Evolutionary conservation across 2,888 invertebrate genomes (phyloP).

Genomic region (Microplitis manilae): DNA sequence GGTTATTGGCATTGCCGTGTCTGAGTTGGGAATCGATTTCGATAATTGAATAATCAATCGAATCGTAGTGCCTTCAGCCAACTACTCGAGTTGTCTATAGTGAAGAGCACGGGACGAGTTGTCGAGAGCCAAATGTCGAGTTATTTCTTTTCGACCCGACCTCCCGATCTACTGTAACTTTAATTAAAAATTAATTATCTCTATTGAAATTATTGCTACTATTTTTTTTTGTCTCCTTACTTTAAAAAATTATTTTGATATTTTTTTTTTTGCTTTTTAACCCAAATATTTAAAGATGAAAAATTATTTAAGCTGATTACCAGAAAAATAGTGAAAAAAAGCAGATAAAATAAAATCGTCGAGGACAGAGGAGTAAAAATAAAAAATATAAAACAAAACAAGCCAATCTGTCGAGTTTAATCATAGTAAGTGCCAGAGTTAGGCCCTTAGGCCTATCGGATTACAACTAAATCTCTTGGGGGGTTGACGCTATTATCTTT

Average conservation of each 20-base stretch:
- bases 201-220: background rate
- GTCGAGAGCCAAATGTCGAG: slow-evolving; percentile 46
- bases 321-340: background rate
- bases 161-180: slow-evolving; percentile 48
- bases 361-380: slow-evolving; percentile 19
- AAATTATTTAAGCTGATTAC: too few species aligned
- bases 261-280: background rate
- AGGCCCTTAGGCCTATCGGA: slow-evolving; percentile 59
- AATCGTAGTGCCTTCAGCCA: slow-evolving; percentile 38
- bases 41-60: slow-evolving; percentile 69
- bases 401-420: slow-evolving; percentile 60
- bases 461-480: slow-evolving; percentile 52
- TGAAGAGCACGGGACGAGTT: slow-evolving; percentile 23
- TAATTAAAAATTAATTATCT: slow-evolving; percentile 64
- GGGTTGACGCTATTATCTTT: slow-evolving; percentile 44
- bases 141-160: slow-evolving; percentile 55
- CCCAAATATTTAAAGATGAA: background rate
- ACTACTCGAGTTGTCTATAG: slow-evolving; percentile 28
- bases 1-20: slow-evolving; percentile 63
- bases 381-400: slow-evolving; percentile 22
- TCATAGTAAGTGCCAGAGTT: slow-evolving; percentile 62
- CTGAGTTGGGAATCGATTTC: slow-evolving; percentile 62
- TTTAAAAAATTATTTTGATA: background rate
- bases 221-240: background rate
- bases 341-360: slow-evolving; percentile 32